Conservation (phyloP, 2,888 invertebrate genomes). For the Hyppa rectilinea region DNA sequence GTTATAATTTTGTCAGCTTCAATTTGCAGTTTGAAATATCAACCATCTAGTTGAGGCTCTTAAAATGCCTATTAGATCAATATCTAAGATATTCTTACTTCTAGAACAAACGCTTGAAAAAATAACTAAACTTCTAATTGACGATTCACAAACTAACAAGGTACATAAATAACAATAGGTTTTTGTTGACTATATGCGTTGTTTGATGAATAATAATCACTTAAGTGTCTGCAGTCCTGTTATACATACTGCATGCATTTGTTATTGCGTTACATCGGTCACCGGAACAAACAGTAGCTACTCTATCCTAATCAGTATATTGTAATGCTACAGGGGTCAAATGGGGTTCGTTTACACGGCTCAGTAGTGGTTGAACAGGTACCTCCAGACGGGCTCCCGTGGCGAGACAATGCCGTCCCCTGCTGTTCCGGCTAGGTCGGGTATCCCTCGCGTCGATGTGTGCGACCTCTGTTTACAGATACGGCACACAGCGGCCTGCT, state of each 20-base stretch:
- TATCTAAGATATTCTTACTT: background rate
- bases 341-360: slow-evolving; percentile 78
- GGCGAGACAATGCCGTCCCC: slow-evolving; percentile 77
- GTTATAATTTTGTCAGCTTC: slow-evolving; percentile 14
- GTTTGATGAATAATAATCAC: slow-evolving; percentile 46
- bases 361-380: slow-evolving; percentile 75
- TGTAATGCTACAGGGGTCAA: slow-evolving; percentile 69
- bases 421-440: slow-evolving; percentile 67
- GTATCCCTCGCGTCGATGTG: slow-evolving; percentile 71
- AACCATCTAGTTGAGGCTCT: background rate
- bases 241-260: slow-evolving; percentile 11
- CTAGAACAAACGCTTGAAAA: background rate
- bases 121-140: slow-evolving; percentile 8
- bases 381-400: slow-evolving; percentile 73
- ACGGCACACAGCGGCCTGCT: slow-evolving; percentile 79
- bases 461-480: slow-evolving; percentile 72
- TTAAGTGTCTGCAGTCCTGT: slow-evolving; percentile 6
- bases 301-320: slow-evolving; percentile 48
- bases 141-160: slow-evolving; percentile 3
- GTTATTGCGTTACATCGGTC: slow-evolving; percentile 26
- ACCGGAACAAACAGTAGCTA: slow-evolving; percentile 49
- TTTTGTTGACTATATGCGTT: slow-evolving; percentile 23
- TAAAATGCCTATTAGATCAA: background rate
- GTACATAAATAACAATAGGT: slow-evolving; percentile 39
- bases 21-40: slow-evolving; percentile 21